These are phyloP conservation scores for Galeopterus variegatus DNA, from an alignment of 2,113 vertebrate species.

Conservation along the genomic window DNA sequence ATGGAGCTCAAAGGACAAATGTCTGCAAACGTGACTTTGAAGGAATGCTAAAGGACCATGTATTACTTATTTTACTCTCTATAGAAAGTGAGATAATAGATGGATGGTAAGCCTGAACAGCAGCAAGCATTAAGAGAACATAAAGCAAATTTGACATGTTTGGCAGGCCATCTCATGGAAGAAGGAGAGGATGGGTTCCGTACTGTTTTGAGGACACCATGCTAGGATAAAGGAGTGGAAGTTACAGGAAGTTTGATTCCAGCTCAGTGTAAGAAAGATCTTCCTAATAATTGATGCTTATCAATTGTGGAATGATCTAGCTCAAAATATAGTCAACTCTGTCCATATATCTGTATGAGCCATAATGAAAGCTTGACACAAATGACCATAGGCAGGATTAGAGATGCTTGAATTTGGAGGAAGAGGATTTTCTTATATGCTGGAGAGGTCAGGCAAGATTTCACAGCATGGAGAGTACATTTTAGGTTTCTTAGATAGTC, in stretches of 20 bases:
- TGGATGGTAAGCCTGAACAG: background rate
- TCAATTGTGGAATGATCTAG: background rate
- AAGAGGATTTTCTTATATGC: background rate
- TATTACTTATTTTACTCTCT: background rate
- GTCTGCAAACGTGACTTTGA: background rate
- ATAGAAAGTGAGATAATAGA: background rate
- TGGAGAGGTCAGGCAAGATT: background rate
- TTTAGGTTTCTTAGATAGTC: background rate
- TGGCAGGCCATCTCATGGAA: background rate
- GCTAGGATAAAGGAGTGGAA: background rate
- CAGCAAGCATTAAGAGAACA: background rate
- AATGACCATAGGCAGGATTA: background rate
- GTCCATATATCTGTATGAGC: background rate
- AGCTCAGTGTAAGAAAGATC: background rate
- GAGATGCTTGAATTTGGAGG: background rate
- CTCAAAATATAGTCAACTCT: background rate
- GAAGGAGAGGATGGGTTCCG: background rate
- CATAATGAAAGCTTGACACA: background rate
- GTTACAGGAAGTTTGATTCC: constrained; percentile 1
- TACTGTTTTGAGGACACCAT: background rate
- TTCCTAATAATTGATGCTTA: background rate
- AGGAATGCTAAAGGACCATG: background rate
- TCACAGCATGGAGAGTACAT: background rate
- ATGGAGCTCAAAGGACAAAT: background rate
- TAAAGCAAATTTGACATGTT: constrained; percentile 11